Conservation (phyloP, 2,797 vertebrate species). For the Propithecus deckenii region DNA sequence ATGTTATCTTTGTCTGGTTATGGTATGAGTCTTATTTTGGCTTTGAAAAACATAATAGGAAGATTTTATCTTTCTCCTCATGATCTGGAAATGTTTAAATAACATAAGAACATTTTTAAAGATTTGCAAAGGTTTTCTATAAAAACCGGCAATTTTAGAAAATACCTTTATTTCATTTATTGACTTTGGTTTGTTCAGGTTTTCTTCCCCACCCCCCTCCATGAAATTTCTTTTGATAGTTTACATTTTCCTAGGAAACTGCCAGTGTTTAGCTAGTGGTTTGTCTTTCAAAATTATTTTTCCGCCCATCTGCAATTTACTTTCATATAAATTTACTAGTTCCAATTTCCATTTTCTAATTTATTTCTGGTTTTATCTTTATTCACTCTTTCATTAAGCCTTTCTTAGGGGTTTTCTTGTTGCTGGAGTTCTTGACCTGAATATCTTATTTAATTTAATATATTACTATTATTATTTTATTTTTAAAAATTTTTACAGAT, state of each 20-base stretch:
- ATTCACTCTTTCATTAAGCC: not conserved
- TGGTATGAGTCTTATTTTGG: not conserved
- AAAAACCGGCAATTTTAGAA: not conserved
- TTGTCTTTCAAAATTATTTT: not conserved
- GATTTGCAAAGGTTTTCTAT: not conserved
- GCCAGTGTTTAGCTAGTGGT: not conserved
- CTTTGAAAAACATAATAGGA: not conserved
- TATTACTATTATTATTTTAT: not conserved
- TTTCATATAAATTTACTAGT: not conserved
- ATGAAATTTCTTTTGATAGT: not conserved
- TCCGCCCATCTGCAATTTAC: not conserved
- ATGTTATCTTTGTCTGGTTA: not conserved
- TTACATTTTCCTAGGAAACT: not conserved
- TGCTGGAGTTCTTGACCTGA: not conserved
- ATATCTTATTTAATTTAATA: not conserved
- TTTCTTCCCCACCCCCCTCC: not conserved
- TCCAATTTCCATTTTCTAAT: not conserved
- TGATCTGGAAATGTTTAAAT: not conserved
- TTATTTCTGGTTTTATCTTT: constrained; percentile 1
- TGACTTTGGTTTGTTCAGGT: not conserved
- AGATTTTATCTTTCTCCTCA: not conserved
- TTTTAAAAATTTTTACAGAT: not conserved
- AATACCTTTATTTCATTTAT: not conserved
- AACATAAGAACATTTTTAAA: not conserved
- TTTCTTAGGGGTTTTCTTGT: not conserved